Conservation (phyloP, 2,113 vertebrate genomes). For the Promerops cafer region DNA sequence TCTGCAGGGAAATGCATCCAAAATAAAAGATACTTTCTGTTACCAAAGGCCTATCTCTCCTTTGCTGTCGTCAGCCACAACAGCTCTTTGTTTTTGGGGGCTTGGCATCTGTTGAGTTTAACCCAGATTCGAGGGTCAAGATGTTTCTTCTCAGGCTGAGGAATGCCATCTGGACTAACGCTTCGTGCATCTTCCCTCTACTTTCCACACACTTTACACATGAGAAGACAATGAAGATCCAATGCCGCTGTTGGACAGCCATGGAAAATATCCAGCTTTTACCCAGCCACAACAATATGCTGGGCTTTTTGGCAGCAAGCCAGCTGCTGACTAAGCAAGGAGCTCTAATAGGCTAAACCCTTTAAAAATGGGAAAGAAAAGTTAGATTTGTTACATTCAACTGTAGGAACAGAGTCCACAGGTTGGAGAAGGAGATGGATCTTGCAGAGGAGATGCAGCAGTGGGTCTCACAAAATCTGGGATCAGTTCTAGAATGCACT, state of each 20-base stretch:
- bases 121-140: constrained; percentile 59
- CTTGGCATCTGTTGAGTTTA: constrained; percentile 63
- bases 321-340: constrained; percentile 62
- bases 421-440: background rate
- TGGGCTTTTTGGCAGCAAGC: constrained; percentile 30
- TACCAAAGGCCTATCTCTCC: background rate
- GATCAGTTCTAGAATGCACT: background rate
- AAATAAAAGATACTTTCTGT: constrained; percentile 25
- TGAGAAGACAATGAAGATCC: constrained; percentile 41
- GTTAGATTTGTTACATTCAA: constrained; percentile 31
- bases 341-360: background rate
- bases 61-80: background rate
- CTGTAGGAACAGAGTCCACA: background rate
- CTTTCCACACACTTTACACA: constrained; percentile 20
- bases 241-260: background rate
- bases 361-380: constrained; percentile 22
- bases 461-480: background rate
- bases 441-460: background rate
- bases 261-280: constrained; percentile 51
- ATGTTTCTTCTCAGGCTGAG: constrained; percentile 61
- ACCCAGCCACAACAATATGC: constrained; percentile 29
- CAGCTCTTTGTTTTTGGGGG: constrained; percentile 53
- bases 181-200: constrained; percentile 2
- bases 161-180: constrained; percentile 62
- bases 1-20: background rate